Percentiles rank a stretch among this genome's conserved stretches.
These are phyloP conservation scores for Psittacula echo DNA, from an alignment of 2,797 vertebrate species.

Conservation along the genomic window DNA sequence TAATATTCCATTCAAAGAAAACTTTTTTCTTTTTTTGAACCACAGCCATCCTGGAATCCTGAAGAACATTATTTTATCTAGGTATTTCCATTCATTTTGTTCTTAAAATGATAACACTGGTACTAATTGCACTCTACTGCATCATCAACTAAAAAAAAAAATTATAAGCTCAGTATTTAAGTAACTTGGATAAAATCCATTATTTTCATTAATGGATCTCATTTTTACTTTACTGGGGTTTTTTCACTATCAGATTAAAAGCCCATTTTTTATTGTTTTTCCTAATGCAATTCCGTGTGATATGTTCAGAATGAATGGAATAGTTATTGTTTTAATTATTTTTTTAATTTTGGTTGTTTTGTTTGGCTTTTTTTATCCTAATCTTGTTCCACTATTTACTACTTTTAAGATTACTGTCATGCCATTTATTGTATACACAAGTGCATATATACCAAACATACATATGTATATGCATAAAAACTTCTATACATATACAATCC, in stretches of 20 bases:
- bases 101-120: conserved; percentile 9
- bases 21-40: background rate
- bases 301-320: conserved; percentile 73
- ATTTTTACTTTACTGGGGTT: conserved; percentile 56
- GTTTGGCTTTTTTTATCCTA: conserved; percentile 67
- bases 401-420: conserved; percentile 32
- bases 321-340: conserved; percentile 73
- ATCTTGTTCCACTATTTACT: conserved; percentile 63
- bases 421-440: background rate
- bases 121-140: conserved; percentile 49
- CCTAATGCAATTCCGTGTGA: conserved; percentile 68
- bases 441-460: background rate
- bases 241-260: conserved; percentile 78
- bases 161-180: conserved; percentile 63
- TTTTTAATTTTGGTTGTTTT: background rate
- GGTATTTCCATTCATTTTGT: background rate
- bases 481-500: rapidly evolving
- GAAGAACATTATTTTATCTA: background rate
- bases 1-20: background rate
- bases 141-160: background rate
- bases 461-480: background rate
- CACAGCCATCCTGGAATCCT: background rate
- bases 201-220: conserved; percentile 76
- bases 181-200: conserved; percentile 71
- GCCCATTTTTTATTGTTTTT: conserved; percentile 75